Evolutionary conservation across 37 sponge, comb jelly and placozoan species (phyloP).

Genomic region (Eunapius fragilis): DNA sequence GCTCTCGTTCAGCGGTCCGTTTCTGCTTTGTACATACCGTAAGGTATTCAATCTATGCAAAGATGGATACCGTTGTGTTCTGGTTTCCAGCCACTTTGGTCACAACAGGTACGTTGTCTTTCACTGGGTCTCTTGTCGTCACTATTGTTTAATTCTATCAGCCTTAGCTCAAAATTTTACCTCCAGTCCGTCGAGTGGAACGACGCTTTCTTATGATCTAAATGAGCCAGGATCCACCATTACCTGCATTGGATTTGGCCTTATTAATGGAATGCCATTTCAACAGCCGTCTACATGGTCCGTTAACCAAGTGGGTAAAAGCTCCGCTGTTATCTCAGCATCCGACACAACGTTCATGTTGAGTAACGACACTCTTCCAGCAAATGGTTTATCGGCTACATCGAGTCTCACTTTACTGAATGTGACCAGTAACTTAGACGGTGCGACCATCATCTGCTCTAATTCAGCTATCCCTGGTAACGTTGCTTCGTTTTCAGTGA

Average conservation of each 20-base stretch:
- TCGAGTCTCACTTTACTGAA: slow-evolving; percentile 1
- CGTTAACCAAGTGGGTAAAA: neutral
- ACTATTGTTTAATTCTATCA: neutral
- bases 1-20: too few relatives aligned
- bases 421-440: neutral
- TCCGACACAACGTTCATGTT: neutral
- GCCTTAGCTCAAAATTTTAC: neutral
- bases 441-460: neutral
- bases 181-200: neutral
- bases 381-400: neutral
- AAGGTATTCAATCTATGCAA: too few relatives aligned
- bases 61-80: neutral
- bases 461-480: neutral
- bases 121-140: too few relatives aligned
- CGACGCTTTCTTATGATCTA: neutral
- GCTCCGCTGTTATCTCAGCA: neutral
- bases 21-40: too few relatives aligned
- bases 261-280: neutral
- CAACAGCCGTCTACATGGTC: neutral
- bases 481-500: neutral
- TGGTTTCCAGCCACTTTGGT: neutral
- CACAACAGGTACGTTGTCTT: neutral
- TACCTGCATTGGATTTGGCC: neutral
- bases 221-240: neutral
- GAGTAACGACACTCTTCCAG: neutral